Conservation (phyloP, 2,113 vertebrate genomes). For the Dromiciops gliroides region DNA sequence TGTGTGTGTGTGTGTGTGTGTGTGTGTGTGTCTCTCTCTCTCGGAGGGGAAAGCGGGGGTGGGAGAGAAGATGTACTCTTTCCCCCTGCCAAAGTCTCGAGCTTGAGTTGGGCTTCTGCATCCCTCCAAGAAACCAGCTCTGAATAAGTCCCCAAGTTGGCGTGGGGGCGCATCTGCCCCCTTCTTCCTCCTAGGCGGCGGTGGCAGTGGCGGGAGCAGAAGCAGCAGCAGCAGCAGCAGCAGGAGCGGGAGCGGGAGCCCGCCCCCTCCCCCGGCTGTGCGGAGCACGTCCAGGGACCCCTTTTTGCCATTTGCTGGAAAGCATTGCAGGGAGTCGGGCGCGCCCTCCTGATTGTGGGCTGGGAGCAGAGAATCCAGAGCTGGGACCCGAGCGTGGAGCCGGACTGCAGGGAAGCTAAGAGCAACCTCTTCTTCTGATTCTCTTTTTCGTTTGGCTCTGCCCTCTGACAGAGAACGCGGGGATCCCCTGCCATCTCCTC, state of each 20-base stretch:
- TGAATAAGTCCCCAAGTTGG: slow-evolving; percentile 75
- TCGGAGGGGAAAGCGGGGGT: neutral
- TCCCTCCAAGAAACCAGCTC: slow-evolving; percentile 35
- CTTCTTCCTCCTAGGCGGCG: slow-evolving; percentile 43
- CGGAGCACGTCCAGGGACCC: slow-evolving; percentile 53
- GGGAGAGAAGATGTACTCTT: slow-evolving; percentile 34
- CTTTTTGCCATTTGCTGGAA: slow-evolving; percentile 39
- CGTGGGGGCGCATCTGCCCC: slow-evolving; percentile 41
- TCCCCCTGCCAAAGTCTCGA: slow-evolving; percentile 29
- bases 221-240: slow-evolving; percentile 58
- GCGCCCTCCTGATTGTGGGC: slow-evolving; percentile 43
- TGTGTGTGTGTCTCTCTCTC: neutral
- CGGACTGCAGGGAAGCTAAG: slow-evolving; percentile 45
- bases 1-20: neutral
- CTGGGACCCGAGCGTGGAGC: slow-evolving; percentile 15
- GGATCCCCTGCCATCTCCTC: slow-evolving; percentile 69
- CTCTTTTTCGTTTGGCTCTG: neutral
- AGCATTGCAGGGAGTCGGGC: slow-evolving; percentile 28
- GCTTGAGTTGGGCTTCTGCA: slow-evolving; percentile 67
- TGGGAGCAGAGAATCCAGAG: slow-evolving; percentile 41
- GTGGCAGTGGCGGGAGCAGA: slow-evolving; percentile 46
- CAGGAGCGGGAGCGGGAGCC: neutral
- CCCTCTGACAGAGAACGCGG: slow-evolving; percentile 67
- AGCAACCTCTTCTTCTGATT: slow-evolving; percentile 47
- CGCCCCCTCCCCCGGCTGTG: neutral